Evolutionary conservation across 2,888 invertebrate genomes (phyloP).

Genomic region (Thereva unica): DNA sequence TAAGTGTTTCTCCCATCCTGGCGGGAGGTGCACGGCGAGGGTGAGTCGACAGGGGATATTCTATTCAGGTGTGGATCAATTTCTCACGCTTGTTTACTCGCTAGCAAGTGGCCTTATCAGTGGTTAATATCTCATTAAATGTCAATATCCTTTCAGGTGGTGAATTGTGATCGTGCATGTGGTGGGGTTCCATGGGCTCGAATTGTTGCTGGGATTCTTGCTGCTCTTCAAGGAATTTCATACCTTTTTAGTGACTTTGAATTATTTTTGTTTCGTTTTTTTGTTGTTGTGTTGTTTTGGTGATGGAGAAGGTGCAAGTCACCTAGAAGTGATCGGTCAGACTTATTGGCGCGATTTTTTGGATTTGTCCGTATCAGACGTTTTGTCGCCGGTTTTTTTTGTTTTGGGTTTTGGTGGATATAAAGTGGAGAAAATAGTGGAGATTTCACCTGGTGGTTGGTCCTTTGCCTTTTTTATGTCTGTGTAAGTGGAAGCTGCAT

Average conservation of each 20-base stretch:
- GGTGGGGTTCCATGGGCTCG: no score
- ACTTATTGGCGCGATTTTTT: slow-evolving; percentile 14
- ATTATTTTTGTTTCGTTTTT: slow-evolving; percentile 9
- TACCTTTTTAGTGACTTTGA: not conserved
- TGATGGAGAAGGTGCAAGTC: slow-evolving; percentile 19
- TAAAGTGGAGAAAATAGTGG: not conserved
- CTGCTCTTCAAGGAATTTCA: no score
- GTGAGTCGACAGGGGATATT: slow-evolving; percentile 23
- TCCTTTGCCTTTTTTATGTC: no score
- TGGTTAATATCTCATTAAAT: slow-evolving; percentile 41
- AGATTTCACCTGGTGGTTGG: no score
- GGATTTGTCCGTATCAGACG: not conserved
- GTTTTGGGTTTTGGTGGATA: not conserved
- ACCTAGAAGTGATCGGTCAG: slow-evolving; percentile 4
- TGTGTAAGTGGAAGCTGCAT: no score
- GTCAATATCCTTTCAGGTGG: slow-evolving; percentile 41
- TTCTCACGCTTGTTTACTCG: slow-evolving; percentile 35
- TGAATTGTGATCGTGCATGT: slow-evolving; percentile 32
- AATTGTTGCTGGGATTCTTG: no score
- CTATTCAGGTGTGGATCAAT: slow-evolving; percentile 35
- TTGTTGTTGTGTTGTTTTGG: not conserved
- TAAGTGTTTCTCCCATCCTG: slow-evolving; percentile 39
- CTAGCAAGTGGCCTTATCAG: slow-evolving; percentile 38
- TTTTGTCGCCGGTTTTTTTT: not conserved
- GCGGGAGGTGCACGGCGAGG: slow-evolving; percentile 37